phyloP scores from a whole-genome alignment of 2,113 vertebrate species.

The Mustela nigripes region DNA sequence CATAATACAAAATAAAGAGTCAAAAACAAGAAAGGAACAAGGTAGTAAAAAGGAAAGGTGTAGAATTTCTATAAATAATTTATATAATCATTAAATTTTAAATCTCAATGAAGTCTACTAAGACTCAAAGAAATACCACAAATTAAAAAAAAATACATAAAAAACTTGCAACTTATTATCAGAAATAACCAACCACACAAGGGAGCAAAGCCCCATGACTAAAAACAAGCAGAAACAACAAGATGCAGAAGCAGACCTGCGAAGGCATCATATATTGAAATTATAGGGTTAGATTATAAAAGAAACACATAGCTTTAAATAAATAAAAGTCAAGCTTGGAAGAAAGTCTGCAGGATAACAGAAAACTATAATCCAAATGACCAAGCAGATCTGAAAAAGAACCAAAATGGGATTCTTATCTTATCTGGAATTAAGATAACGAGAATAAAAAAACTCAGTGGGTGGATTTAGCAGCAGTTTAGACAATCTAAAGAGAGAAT shows the following conservation, averaged over 20 bases:
- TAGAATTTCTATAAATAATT: slow-evolving; percentile 6
- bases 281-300: not conserved
- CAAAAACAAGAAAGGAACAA: not conserved
- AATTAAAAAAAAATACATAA: not conserved
- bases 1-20: not conserved
- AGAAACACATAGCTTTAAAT: not conserved
- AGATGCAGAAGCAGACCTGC: not conserved
- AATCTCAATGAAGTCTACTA: not conserved
- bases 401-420: not conserved
- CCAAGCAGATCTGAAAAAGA: not conserved
- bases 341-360: not conserved
- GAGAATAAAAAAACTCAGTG: not conserved
- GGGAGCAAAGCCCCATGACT: not conserved
- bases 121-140: not conserved
- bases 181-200: slow-evolving; percentile 14
- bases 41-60: not conserved
- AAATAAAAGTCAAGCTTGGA: not conserved
- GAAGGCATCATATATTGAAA: not conserved
- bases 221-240: not conserved
- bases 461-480: not conserved
- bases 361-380: not conserved
- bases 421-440: not conserved
- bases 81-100: slow-evolving; percentile 5
- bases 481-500: not conserved
- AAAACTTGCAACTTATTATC: not conserved